Evolutionary conservation across 2,113 vertebrate genomes (phyloP), one percentile per base, ranked within the genome.

Genomic region (Verasper variegatus): DNA sequence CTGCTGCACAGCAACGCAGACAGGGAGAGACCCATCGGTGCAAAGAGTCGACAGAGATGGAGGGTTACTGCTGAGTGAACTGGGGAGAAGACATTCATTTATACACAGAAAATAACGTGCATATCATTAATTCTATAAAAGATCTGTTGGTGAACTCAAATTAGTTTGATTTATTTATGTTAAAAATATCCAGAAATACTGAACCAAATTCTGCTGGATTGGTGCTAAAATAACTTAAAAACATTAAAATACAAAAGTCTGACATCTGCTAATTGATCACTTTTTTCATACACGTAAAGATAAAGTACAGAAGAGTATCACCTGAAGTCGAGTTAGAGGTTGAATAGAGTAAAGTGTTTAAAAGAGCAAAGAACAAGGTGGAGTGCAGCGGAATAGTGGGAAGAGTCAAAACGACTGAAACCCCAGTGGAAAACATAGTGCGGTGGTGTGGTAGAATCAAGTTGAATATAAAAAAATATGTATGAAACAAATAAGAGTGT

Each of bases 21-120:
- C 57, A 94, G 64, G 31, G 60, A 78, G 37, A 93, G 86, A 80
- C 94, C 94, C 94, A 94, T 95, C 12, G 54, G 31, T 31, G 6
- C 31, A 31, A 31, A 31, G 31, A 31, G 31, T 6, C 31, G 31
- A 31, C 5, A 40, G 35, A 66, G 66, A 3, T 17, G 7, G 56
- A 23, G 20, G 13, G 6, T 31, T 31, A 31, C 31, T 31, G 31
- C 31, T 31, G 31, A 31, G 31, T 31, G 31, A 31, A 31, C 86
- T 88, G 74, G 18, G 62, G 61, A 66, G 57, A 67, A 69, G 11
- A 69, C 17, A 47, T 0, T 1, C 1, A 3, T 51, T n/a, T 62
- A 62, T 5, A 76, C 10, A 69, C 1, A 18, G 7, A 17, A 18
- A 54, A 47, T 3, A 7, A 11, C 4, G n/a, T 15, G 4, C 17